These are phyloP conservation scores for Diplazon laetatorius DNA, from an alignment of 2,888 invertebrate species.

Conservation along the genomic window DNA sequence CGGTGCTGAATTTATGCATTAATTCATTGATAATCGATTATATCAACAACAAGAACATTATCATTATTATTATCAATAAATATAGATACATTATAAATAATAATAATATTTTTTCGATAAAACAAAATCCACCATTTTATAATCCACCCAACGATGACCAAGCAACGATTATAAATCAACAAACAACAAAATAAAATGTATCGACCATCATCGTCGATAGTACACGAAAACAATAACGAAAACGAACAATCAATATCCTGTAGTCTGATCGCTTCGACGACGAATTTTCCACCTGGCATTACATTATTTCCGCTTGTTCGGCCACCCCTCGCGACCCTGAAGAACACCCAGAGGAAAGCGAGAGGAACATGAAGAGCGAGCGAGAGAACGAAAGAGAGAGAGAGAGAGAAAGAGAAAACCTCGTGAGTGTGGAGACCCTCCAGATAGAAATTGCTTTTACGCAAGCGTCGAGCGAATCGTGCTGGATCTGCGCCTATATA, in stretches of 20 bases:
- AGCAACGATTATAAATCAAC: not conserved
- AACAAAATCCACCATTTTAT: not conserved
- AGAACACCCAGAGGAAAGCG: constrained; percentile 27
- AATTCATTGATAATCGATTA: too few relatives aligned
- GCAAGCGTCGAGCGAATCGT: constrained; percentile 60
- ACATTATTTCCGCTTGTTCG: constrained; percentile 61
- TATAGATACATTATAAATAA: too few relatives aligned
- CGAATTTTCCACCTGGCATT: constrained; percentile 62
- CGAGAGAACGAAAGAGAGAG: constrained; percentile 8
- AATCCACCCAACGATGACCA: not conserved
- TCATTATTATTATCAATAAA: too few relatives aligned
- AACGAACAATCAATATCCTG: constrained; percentile 8
- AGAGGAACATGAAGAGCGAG: not conserved
- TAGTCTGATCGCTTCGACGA: constrained; percentile 55
- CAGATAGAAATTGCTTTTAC: constrained; percentile 44
- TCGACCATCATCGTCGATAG: constrained; percentile 2
- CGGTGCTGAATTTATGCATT: too few relatives aligned
- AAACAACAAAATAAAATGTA: not conserved
- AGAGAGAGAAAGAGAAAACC: constrained; percentile 22
- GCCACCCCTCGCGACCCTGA: constrained; percentile 53
- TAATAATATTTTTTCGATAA: not conserved
- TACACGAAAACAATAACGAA: not conserved
- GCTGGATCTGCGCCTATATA: constrained; percentile 43
- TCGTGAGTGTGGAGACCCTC: constrained; percentile 11
- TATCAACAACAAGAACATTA: too few relatives aligned